Evolutionary conservation across 2,113 vertebrate species (phyloP), one percentile per base, ranked within the genome.

Genomic region (Cynocephalus volans): DNA sequence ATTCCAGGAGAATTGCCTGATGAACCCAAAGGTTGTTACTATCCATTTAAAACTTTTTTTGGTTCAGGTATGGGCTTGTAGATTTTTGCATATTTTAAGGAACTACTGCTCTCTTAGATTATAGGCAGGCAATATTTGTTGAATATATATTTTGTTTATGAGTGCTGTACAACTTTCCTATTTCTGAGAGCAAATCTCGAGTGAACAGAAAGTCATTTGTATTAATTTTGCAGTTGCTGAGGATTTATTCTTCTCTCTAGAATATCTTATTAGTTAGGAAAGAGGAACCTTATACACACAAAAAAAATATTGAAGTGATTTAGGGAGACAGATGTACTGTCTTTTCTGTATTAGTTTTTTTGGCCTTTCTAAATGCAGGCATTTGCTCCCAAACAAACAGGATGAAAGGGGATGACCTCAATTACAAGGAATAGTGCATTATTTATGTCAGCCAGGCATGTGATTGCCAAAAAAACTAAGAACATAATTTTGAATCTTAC

Each of bases 1-100:
- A 98, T 98, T 94, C 99, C 99, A 19, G 99, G 99, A 81, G 99
- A 99, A 87, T 97, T 99, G 73, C 99, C 99, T 0, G 99, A 99
- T 1, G 99, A 99, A 93, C 99, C 99, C 97, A 99, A 99, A 97
- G 99, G 99, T 73, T 99, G 99, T 97, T 99, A 99, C 98, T 99
- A 99, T 95, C 99, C 99, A 1, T 99, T 99, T 96, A 99, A 99
- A 90, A 99, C 99, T 8, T 99, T 99, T 97, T 99, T 77, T 52
- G 99, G 99, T 48, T 97, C 99, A 99, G 99, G 99, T 99, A 88
- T 69, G 95, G 95, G 31, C 83, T 6, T 62, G 10, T 76, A 52
- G 41, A n/a, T 23, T 93, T 75, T 54, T 77, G 12, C 23, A 4
- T 70, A 56, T 67, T 72, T 81, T 92, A 24, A 62, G 52, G 15